phyloP scores from a whole-genome alignment of 2,797 vertebrate species.

The Hydrophis major region DNA sequence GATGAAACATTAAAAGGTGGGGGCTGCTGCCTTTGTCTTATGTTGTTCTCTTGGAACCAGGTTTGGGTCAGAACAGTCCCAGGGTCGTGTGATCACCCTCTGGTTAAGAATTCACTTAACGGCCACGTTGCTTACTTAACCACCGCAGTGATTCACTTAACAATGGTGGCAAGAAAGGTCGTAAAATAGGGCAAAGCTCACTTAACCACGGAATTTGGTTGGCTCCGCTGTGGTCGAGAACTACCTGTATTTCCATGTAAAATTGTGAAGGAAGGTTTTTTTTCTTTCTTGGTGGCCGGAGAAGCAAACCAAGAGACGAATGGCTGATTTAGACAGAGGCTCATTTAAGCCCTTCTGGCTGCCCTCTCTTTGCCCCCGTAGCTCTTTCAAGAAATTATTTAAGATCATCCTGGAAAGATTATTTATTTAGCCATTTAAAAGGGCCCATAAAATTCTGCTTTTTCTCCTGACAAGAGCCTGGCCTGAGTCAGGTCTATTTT shows the following conservation, averaged over 20 bases:
- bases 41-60: no score
- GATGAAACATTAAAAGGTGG: no score
- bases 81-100: background rate
- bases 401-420: conserved; percentile 55
- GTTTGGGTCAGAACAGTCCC: no score
- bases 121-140: no score
- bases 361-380: background rate
- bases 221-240: background rate
- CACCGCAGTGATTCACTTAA: no score
- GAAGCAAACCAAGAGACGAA: no score
- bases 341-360: background rate
- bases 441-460: conserved; percentile 48
- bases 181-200: background rate
- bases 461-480: conserved; percentile 56
- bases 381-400: conserved; percentile 45
- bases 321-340: background rate
- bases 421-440: conserved; percentile 62
- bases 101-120: background rate
- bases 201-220: background rate
- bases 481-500: conserved; percentile 50
- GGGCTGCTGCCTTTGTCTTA: no score
- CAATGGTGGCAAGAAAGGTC: background rate
- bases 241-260: background rate
- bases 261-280: background rate
- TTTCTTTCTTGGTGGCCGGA: background rate